Conservation (phyloP, 37 sponge, comb jelly and placozoan species). For the Haliclona indistincta region DNA sequence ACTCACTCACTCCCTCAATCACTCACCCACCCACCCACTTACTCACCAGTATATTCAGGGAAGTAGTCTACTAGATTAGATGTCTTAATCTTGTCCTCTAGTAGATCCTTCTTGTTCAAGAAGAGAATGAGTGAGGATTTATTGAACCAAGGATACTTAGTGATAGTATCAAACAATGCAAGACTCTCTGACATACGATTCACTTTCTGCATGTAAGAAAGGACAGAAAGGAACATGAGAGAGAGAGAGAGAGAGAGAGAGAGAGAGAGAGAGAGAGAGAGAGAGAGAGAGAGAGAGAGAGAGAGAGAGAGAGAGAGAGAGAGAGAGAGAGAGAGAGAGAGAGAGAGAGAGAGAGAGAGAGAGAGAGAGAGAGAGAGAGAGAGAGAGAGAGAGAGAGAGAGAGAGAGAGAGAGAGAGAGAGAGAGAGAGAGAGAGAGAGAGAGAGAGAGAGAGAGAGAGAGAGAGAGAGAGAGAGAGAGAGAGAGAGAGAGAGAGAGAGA, state of each 20-base stretch:
- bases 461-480: background rate
- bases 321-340: conserved; percentile 6
- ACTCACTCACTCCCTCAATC: no score
- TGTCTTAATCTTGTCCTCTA: conserved; percentile 80
- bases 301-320: conserved; percentile 54
- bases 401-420: background rate
- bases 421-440: background rate
- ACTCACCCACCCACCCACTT: no score
- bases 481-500: background rate
- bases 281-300: no score
- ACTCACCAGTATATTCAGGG: conserved; percentile 56
- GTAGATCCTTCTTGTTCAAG: conserved; percentile 86
- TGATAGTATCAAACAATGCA: conserved; percentile 84
- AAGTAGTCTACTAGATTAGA: conserved; percentile 84
- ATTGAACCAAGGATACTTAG: conserved; percentile 89
- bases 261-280: no score
- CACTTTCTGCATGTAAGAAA: background rate
- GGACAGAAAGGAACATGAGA: background rate
- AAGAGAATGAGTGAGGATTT: conserved; percentile 83
- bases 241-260: no score
- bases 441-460: background rate
- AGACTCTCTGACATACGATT: conserved; percentile 85
- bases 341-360: conserved; percentile 8
- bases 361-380: background rate
- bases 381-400: background rate